phyloP scores from a whole-genome alignment of 1,140 invertebrate genomes.

The Meteorus sp. region DNA sequence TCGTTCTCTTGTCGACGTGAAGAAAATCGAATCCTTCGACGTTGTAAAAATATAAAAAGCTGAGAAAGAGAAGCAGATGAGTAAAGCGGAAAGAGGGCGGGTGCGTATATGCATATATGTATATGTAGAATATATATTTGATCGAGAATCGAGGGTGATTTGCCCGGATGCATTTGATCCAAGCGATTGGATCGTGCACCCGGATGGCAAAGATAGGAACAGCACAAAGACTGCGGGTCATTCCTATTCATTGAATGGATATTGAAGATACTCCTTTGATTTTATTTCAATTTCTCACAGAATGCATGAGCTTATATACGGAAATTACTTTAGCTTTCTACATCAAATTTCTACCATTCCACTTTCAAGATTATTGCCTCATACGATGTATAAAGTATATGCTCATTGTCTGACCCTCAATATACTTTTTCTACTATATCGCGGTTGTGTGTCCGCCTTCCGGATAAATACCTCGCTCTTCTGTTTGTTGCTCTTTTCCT shows the following conservation, averaged over 20 bases:
- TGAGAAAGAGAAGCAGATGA: not conserved
- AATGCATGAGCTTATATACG: constrained; percentile 22
- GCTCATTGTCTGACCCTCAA: not conserved
- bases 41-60: constrained; percentile 3
- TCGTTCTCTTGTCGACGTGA: not conserved
- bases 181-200: constrained; percentile 14
- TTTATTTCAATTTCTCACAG: constrained; percentile 26
- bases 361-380: not conserved
- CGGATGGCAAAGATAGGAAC: constrained; percentile 5
- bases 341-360: not conserved
- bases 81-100: constrained; percentile 1
- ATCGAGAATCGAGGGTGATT: constrained; percentile 13
- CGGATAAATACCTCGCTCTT: constrained; percentile 1
- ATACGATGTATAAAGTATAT: not conserved
- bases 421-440: not conserved
- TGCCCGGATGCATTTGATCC: constrained; percentile 19
- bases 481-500: not conserved
- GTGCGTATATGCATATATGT: too few species aligned
- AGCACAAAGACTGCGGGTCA: constrained; percentile 21
- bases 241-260: constrained; percentile 31
- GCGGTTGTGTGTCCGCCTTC: not conserved
- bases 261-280: constrained; percentile 29
- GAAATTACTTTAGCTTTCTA: constrained; percentile 22
- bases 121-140: too few species aligned
- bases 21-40: constrained; percentile 3